Base-by-base conservation (phyloP, 2,113 vertebrate genomes). In the Brachyhypopomus gauderio region DNA sequence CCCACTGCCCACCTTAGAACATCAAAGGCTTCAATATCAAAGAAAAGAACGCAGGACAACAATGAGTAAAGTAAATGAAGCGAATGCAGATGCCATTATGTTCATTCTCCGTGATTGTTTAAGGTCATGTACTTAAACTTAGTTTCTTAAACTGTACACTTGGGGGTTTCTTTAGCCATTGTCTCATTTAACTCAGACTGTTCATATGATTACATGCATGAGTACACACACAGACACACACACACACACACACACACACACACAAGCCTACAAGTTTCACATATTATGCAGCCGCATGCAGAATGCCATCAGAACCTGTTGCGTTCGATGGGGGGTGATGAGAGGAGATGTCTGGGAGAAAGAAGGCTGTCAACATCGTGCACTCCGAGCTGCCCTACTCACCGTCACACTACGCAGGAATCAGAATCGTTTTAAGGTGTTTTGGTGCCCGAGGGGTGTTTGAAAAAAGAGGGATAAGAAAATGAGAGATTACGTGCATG, bases 401-500 rank as follows among this genome's bases (percentile, higher is more conserved):
- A 88, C 87, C 87, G 83, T 86, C 83, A 17, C 84, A 69, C 85
- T 75, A 78, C 11, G 84, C 85, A 83, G 85, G 56, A 66, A 17
- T 80, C 41, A 64, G 19, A 41, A 64, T 52, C 36, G 60, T 52
- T 74, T 52, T 52, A 14, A 12, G 11, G 45, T 59, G 74, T 82
- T 70, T 70, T 8, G 23, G 30, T 52, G 34, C 0, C 36, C 48
- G 64, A n/a, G n/a, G 30, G 59, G 55, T 25, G 22, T 48, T 27
- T 16, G 9, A 67, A 7, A 2, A 38, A 67, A 75, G 81, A 89
- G 64, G 62, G 45, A 16, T 81, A 62, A 80, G 30, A 30, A 84
- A 89, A 84, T 80, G 58, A 81, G 45, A 79, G 62, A 82, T 22
- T 72, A 22, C 63, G 23, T 59, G 22, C 73, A 25, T 41, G 69